Evolutionary conservation across 2,797 vertebrate species (phyloP).

Genomic region (Spizella passerina): DNA sequence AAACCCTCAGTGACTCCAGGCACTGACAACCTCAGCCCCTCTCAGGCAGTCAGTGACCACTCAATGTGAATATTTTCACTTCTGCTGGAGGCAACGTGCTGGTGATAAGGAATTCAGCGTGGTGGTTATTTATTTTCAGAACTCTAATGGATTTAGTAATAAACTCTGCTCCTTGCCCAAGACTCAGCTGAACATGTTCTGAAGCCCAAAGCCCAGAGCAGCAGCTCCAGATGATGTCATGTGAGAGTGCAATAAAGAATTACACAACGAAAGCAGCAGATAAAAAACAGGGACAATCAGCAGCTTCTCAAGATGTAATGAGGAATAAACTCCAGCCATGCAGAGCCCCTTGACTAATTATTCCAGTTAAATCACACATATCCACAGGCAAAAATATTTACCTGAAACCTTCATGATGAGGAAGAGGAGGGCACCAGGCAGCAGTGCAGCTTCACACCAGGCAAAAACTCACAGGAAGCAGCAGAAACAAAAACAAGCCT

Average conservation of each 20-base stretch:
- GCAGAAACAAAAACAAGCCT: not conserved
- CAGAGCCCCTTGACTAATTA: not conserved
- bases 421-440: not conserved
- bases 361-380: not conserved
- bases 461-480: fast-evolving
- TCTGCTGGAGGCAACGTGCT: constrained; percentile 11
- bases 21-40: not conserved
- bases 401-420: not conserved
- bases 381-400: not conserved
- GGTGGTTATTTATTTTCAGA: constrained; percentile 24
- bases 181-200: constrained; percentile 9
- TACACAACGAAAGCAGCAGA: constrained; percentile 10
- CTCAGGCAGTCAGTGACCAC: not conserved
- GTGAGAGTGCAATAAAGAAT: not conserved
- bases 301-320: not conserved
- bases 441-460: not conserved
- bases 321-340: not conserved
- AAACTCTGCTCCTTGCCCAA: constrained; percentile 28
- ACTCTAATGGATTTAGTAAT: not conserved
- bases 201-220: not conserved
- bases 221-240: constrained; percentile 29
- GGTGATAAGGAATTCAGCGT: not conserved
- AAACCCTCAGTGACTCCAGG: not conserved
- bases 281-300: constrained; percentile 16
- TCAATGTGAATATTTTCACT: constrained; percentile 13